These are phyloP conservation scores for Odontamblyopus lacepedii DNA, from an alignment of 2,797 vertebrate genomes.

Conservation along the genomic window DNA sequence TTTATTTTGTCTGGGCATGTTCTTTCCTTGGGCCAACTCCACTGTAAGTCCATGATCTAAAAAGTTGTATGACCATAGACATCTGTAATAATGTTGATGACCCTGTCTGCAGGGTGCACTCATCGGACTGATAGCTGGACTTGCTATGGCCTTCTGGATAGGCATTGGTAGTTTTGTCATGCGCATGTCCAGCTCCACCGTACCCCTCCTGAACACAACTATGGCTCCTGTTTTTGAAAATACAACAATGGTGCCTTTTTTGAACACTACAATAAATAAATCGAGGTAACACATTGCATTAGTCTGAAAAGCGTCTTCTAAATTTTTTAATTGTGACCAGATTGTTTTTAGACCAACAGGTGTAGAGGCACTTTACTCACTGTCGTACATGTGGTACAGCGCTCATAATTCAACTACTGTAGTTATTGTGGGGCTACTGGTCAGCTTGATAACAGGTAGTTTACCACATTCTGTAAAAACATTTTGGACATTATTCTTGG, in stretches of 20 bases:
- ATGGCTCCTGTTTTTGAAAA: constrained; percentile 62
- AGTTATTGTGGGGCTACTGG: constrained; percentile 88
- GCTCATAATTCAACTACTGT: constrained; percentile 94
- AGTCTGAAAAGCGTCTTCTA: background rate
- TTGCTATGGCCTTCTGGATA: constrained; percentile 95
- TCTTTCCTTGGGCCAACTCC: constrained; percentile 91
- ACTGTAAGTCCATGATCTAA: constrained; percentile 71
- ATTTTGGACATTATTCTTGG: background rate
- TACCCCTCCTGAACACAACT: constrained; percentile 47
- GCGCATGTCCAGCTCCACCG: background rate
- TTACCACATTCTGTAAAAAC: no score
- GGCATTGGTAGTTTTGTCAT: constrained; percentile 86
- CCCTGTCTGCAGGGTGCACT: constrained; percentile 82
- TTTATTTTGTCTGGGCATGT: constrained; percentile 91
- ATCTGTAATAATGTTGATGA: background rate
- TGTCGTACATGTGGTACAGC: constrained; percentile 98
- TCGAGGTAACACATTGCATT: constrained; percentile 62
- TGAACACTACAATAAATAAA: constrained; percentile 43
- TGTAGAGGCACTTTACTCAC: constrained; percentile 84
- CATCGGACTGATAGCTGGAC: constrained; percentile 81
- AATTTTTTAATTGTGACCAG: background rate
- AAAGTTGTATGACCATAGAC: background rate
- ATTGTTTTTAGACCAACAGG: constrained; percentile 75
- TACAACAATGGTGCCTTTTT: constrained; percentile 76
- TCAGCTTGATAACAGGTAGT: constrained; percentile 90